Percentiles rank a stretch among this genome's conserved stretches.
Conservation (phyloP, 2,797 vertebrate species). For the Centroberyx gerrardi region DNA sequence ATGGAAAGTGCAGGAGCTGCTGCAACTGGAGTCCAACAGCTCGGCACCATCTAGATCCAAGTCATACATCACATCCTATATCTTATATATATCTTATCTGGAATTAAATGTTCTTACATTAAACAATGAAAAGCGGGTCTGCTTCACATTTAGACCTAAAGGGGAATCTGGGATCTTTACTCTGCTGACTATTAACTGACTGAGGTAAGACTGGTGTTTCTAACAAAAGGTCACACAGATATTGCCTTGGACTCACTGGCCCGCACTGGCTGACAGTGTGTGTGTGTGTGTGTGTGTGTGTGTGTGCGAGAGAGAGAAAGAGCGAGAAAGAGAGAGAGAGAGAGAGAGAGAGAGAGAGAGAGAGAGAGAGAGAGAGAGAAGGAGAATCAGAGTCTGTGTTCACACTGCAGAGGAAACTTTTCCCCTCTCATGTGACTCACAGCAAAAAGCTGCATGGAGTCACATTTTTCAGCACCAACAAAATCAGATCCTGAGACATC, state of each 20-base stretch:
- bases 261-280: conserved; percentile 1
- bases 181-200: conserved; percentile 30
- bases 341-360: conserved; percentile 6
- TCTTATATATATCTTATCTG: not conserved
- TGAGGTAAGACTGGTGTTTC: not conserved
- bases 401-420: no score
- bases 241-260: conserved; percentile 36
- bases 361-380: no score
- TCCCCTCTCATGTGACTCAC: no score
- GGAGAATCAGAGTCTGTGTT: no score
- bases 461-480: no score
- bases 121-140: not conserved
- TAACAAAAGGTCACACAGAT: conserved; percentile 56
- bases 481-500: no score
- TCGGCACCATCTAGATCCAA: not conserved
- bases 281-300: not conserved
- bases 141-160: not conserved
- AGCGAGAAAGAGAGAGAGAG: no score
- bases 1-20: not conserved
- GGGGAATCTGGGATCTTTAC: conserved; percentile 24
- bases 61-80: not conserved
- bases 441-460: no score
- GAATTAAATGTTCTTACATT: not conserved
- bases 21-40: not conserved
- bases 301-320: conserved; percentile 11